Base-by-base conservation (phyloP, 1,140 invertebrate genomes). In the Trichonephila inaurata region DNA sequence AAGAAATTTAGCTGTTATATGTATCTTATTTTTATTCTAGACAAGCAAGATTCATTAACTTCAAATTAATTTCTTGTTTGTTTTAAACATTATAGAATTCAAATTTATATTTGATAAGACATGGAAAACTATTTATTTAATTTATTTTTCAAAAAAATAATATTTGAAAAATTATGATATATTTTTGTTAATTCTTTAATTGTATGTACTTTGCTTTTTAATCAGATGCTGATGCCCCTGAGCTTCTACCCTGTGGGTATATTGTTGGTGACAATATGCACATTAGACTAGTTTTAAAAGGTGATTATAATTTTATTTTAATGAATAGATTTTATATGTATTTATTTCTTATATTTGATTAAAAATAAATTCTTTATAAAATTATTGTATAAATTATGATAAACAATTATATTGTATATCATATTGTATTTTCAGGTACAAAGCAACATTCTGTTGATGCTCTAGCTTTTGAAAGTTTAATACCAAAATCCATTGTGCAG, bases 401-500 rank as follows among this genome's bases (percentile, higher is more conserved):
- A 40, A 40, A 40, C 3, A 40, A 40, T 40, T 40, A 40, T 40
- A 40, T 40, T 40, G 33, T 40, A 33, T 33, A 33, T 33, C 28
- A 77, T 77, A 5, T 61, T 40, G 62, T 44, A 33, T 81, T 86
- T 94, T 40, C 83, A 96, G 96, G 96, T 81, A 98, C 98, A 94
- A 97, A 98, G 91, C 98, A 99, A 94, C 97, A 98, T 93, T 98
- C 98, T 94, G 97, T 99, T 51, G 99, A 99, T 94, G 98, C 98
- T 94, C 96, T 99, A 87, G 98, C 98, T 0, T 99, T 99, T 95
- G 98, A 99, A 95, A 99, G 98, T 33, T 96, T 99, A 69, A 99
- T 99, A 96, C 99, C 99, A 92, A 98, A 99, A 96, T 98, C 98
- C 94, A 99, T 99, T 95, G 97, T 99, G 87, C 98, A 99, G 96